Conservation (phyloP, 2,797 vertebrate species). For the Mus caroli region DNA sequence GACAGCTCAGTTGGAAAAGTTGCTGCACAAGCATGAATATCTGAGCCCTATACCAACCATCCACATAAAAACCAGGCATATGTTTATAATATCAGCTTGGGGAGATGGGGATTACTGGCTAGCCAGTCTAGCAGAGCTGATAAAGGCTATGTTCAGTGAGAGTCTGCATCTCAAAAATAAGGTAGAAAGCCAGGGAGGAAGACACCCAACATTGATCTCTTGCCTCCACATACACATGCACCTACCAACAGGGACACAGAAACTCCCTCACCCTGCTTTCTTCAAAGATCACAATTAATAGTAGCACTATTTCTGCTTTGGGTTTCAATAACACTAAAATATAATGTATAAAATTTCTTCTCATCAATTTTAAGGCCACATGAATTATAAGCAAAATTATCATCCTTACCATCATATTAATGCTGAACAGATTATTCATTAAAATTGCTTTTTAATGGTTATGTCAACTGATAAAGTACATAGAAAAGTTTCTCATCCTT, state of each 20-base stretch:
- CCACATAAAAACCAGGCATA: neutral
- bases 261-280: neutral
- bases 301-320: neutral
- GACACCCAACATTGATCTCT: neutral
- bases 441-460: constrained; percentile 24
- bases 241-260: neutral
- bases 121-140: neutral
- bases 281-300: constrained; percentile 19
- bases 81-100: neutral
- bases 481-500: neutral
- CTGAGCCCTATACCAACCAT: neutral
- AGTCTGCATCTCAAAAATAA: neutral
- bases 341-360: constrained; percentile 4
- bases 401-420: neutral
- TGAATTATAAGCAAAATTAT: constrained; percentile 57
- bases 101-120: neutral
- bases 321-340: constrained; percentile 18
- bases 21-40: neutral
- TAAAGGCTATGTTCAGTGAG: neutral
- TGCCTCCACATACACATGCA: neutral
- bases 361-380: constrained; percentile 21
- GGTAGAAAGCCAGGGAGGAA: neutral
- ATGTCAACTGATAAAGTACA: neutral
- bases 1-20: neutral
- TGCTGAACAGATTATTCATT: neutral